Percentiles rank a stretch among this genome's conserved stretches.
These are phyloP conservation scores for Berghia stephanieae DNA, from an alignment of 1,140 invertebrate genomes.

Conservation along the genomic window DNA sequence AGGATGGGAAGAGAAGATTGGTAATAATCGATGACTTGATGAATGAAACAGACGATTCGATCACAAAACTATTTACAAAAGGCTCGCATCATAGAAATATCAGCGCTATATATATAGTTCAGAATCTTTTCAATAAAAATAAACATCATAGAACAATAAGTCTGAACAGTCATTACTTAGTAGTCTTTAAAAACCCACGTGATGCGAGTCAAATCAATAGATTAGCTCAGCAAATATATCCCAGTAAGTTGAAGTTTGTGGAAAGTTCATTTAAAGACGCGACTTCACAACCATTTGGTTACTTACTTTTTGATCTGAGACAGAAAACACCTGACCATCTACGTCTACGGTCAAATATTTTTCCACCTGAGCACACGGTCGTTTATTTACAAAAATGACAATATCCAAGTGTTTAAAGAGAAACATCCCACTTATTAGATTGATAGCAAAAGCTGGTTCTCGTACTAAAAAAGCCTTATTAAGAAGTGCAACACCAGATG, in stretches of 20 bases:
- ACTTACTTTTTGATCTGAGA: slow-evolving; percentile 38
- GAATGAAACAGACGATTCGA: too few species aligned
- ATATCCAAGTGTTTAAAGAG: not conserved
- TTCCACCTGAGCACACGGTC: not conserved
- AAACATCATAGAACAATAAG: too few species aligned
- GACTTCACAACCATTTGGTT: slow-evolving; percentile 25
- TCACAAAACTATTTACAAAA: too few species aligned
- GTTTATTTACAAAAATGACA: slow-evolving; percentile 23
- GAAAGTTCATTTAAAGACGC: slow-evolving; percentile 29
- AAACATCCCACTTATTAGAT: not conserved
- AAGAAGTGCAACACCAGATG: not conserved
- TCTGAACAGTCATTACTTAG: too few species aligned
- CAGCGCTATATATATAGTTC: too few species aligned
- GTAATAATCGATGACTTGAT: too few species aligned
- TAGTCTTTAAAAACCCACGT: too few species aligned
- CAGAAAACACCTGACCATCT: slow-evolving; percentile 24
- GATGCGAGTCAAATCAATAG: too few species aligned
- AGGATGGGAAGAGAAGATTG: too few species aligned
- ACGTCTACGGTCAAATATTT: slow-evolving; percentile 27
- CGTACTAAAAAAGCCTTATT: not conserved
- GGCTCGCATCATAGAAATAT: too few species aligned
- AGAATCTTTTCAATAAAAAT: too few species aligned
- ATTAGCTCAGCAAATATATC: slow-evolving; percentile 36
- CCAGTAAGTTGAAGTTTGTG: slow-evolving; percentile 22
- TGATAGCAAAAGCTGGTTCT: not conserved